phyloP scores from a whole-genome alignment of 2,113 vertebrate species.

The Brachypodius melanocephalos region DNA sequence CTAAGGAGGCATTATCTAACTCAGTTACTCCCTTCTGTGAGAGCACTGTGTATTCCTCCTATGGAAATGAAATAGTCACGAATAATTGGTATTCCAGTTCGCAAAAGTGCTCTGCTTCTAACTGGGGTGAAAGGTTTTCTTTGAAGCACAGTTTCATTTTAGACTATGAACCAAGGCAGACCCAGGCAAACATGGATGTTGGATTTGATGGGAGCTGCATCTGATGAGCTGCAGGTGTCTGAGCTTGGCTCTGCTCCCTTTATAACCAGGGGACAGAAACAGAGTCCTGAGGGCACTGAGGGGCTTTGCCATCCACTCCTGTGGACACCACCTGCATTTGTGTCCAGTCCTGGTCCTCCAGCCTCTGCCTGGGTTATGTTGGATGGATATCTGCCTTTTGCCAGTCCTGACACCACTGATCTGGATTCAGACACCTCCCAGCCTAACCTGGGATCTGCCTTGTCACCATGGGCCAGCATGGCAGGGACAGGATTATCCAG shows the following conservation, averaged over 20 bases:
- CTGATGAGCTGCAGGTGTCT: not conserved
- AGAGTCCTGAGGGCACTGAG: not conserved
- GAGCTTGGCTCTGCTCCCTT: not conserved
- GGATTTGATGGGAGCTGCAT: not conserved
- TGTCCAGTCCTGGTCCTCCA: not conserved
- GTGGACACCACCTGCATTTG: not conserved
- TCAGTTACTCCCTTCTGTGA: not conserved
- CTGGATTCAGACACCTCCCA: not conserved
- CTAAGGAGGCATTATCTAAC: not conserved
- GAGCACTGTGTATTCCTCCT: not conserved
- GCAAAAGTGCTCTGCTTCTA: not conserved
- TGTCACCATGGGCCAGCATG: fast-evolving
- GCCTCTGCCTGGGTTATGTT: not conserved
- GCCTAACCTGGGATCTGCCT: not conserved
- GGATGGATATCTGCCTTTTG: not conserved
- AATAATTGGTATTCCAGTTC: not conserved
- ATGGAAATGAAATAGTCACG: not conserved
- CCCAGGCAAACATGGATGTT: not conserved
- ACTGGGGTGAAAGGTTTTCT: not conserved
- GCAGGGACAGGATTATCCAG: not conserved
- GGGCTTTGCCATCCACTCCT: not conserved
- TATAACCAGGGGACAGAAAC: not conserved
- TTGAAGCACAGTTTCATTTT: not conserved
- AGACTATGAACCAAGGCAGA: not conserved
- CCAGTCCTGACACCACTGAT: fast-evolving